Conservation (phyloP, 2,113 vertebrate genomes). For the Corvus cornix region DNA sequence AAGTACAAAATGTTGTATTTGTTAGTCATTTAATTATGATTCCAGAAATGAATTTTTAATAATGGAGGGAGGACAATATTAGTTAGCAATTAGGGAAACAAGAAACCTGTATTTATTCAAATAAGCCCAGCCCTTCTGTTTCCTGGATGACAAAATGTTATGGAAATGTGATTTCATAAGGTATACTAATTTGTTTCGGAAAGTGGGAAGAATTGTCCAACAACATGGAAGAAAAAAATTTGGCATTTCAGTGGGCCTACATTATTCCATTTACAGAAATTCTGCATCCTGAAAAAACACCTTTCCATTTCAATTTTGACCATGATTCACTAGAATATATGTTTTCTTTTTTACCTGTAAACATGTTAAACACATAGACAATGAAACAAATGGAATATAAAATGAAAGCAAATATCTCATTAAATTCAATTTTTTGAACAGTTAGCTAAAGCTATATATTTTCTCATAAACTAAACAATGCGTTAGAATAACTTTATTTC, state of each 20-base stretch:
- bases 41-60: slow-evolving; percentile 57
- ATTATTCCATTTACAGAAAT: not conserved
- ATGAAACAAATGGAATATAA: not conserved
- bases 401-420: not conserved
- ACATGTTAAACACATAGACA: not conserved
- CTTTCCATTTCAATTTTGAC: not conserved
- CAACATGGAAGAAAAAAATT: not conserved
- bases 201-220: not conserved
- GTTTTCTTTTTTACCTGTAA: not conserved
- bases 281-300: not conserved
- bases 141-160: slow-evolving; percentile 38
- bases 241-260: not conserved
- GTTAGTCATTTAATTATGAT: slow-evolving; percentile 65
- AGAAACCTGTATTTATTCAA: slow-evolving; percentile 58
- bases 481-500: not conserved
- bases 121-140: slow-evolving; percentile 44
- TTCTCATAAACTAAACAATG: not conserved
- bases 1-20: slow-evolving; percentile 43
- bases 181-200: not conserved
- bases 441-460: not conserved
- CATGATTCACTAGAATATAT: not conserved
- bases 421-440: not conserved
- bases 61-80: slow-evolving; percentile 36
- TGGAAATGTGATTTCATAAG: slow-evolving; percentile 55
- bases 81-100: slow-evolving; percentile 63